A percentile compares a stretch with the other conserved stretches of the same genome.
These are phyloP conservation scores for Enteromius paludinosus DNA, from an alignment of 2,797 vertebrate species.

Conservation along the genomic window DNA sequence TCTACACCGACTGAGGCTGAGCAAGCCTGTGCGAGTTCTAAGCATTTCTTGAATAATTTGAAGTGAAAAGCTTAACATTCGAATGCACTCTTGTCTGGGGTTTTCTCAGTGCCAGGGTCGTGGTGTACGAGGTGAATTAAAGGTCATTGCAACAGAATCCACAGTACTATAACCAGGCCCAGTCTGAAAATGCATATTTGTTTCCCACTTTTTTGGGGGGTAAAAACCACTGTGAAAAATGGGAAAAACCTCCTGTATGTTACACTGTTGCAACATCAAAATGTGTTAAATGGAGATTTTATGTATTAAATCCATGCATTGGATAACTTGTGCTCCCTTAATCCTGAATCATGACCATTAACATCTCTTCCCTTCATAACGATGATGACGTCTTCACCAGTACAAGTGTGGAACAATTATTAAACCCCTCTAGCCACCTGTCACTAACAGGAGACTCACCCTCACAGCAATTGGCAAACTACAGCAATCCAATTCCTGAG, in stretches of 20 bases:
- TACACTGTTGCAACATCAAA: background rate
- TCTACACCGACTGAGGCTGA: slow-evolving; percentile 4
- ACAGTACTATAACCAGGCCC: background rate
- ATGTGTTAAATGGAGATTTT: background rate
- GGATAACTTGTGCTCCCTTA: background rate
- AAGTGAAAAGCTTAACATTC: slow-evolving; percentile 11
- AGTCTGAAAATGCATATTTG: background rate
- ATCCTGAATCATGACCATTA: background rate
- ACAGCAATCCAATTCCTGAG: background rate
- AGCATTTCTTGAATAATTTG: slow-evolving; percentile 17
- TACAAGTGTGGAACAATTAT: background rate
- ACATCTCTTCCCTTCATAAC: background rate
- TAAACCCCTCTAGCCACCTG: background rate
- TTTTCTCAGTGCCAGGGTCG: slow-evolving; percentile 4
- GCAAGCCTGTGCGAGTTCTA: background rate
- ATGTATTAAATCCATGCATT: background rate
- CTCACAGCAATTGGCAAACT: background rate
- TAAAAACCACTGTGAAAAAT: background rate
- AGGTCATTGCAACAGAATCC: slow-evolving; percentile 44
- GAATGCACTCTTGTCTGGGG: background rate
- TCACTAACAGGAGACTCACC: background rate
- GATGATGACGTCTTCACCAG: background rate
- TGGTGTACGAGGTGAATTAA: slow-evolving; percentile 35
- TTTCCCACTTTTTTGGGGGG: background rate
- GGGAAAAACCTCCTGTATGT: background rate